These are phyloP conservation scores for Patiria pectinifera DNA, from an alignment of 53 echinoderm and acorn worm species.

Conservation along the genomic window DNA sequence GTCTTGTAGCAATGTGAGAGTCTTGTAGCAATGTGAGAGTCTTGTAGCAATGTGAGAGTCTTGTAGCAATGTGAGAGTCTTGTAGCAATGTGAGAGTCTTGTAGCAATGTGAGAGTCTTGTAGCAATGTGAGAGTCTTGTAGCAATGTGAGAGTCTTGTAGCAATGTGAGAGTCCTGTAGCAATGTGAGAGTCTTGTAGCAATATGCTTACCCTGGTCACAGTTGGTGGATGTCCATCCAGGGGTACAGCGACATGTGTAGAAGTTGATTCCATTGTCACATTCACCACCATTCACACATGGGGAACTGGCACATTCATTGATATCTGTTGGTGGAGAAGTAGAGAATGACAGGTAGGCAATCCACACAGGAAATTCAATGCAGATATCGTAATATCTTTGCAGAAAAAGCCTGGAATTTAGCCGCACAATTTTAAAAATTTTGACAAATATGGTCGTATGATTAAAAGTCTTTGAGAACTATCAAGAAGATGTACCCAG, in stretches of 20 bases:
- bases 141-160: not conserved
- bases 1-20: no score
- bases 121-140: no score
- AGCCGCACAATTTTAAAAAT: no score
- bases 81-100: no score
- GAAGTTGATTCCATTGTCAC: constrained; percentile 38
- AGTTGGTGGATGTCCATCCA: constrained; percentile 36
- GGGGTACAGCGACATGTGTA: constrained; percentile 46
- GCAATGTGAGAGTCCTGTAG: not conserved
- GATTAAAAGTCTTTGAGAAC: no score
- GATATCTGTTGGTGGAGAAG: constrained; percentile 6
- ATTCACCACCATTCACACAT: constrained; percentile 51
- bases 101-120: not conserved
- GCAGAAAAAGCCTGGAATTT: no score
- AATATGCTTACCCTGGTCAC: constrained; percentile 52
- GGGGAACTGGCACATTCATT: constrained; percentile 37
- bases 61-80: no score
- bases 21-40: no score
- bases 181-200: not conserved
- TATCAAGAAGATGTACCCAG: no score
- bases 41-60: not conserved
- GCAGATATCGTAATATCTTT: no score
- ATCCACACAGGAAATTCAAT: not conserved
- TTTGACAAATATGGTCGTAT: no score
- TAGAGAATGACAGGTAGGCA: not conserved